These are phyloP conservation scores for Lampris megalopsis DNA, from an alignment of 2,113 vertebrate genomes.

Conservation along the genomic window DNA sequence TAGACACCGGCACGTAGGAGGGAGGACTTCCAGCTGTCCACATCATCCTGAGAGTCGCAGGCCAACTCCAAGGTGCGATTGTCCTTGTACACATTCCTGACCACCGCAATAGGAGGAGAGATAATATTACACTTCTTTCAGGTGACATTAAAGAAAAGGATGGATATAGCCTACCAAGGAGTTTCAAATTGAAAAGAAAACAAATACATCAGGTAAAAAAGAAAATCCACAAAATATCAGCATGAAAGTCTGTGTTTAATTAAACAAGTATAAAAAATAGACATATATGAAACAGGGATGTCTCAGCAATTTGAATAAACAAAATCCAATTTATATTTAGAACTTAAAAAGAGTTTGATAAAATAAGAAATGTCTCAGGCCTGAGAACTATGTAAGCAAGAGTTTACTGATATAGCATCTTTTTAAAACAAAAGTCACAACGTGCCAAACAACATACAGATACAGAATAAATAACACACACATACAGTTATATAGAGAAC, in stretches of 20 bases:
- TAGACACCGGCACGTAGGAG: slow-evolving; percentile 95
- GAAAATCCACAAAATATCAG: background rate
- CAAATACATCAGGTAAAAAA: background rate
- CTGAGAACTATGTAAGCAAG: no score
- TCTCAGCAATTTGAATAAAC: background rate
- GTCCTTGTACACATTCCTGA: slow-evolving; percentile 98
- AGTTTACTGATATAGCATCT: no score
- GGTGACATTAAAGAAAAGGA: background rate
- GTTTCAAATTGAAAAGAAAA: background rate
- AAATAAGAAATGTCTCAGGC: slow-evolving; percentile 4
- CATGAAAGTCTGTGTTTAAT: background rate
- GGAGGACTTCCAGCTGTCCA: slow-evolving; percentile 98
- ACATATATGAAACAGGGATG: background rate
- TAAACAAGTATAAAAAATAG: background rate
- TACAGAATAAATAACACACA: no score
- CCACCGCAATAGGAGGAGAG: slow-evolving; percentile 3
- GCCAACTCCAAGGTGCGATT: slow-evolving; percentile 96
- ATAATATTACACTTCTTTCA: background rate
- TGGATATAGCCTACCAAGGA: no score
- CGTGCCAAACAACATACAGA: no score
- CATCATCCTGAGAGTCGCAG: slow-evolving; percentile 95
- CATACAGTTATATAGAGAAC: no score
- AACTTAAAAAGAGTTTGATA: background rate
- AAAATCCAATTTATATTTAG: slow-evolving; percentile 3
- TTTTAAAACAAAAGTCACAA: no score